Evolutionary conservation across 2,888 invertebrate genomes (phyloP).

Genomic region (Choristoneura rosaceana): DNA sequence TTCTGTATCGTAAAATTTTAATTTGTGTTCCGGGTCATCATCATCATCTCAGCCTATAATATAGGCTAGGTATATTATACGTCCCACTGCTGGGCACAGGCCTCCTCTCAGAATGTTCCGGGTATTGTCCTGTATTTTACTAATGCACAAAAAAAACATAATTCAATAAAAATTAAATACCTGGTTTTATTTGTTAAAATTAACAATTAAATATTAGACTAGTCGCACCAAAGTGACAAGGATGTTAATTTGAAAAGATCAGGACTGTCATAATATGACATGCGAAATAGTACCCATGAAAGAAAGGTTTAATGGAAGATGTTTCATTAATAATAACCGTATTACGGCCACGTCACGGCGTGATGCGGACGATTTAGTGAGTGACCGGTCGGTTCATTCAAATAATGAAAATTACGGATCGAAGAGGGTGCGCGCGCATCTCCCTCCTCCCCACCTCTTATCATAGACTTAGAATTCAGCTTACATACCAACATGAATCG

Average conservation of each 20-base stretch:
- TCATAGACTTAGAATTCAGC: slow-evolving; percentile 48
- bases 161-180: too few species aligned
- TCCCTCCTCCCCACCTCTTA: slow-evolving; percentile 43
- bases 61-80: neutral
- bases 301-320: slow-evolving; percentile 15
- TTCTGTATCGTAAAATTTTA: neutral
- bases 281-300: neutral
- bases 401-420: slow-evolving; percentile 68
- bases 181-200: too few species aligned
- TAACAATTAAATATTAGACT: neutral
- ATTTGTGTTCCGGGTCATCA: neutral
- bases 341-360: slow-evolving; percentile 51
- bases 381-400: slow-evolving; percentile 77
- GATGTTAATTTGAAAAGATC: neutral
- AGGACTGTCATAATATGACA: neutral
- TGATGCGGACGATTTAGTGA: slow-evolving; percentile 58
- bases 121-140: too few species aligned
- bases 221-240: neutral
- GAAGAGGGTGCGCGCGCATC: slow-evolving; percentile 79
- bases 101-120: too few species aligned
- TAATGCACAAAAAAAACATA: too few species aligned
- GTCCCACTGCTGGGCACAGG: too few species aligned
- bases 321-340: slow-evolving; percentile 17
- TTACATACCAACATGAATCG: slow-evolving; percentile 50
- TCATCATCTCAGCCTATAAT: too few species aligned